Percentiles rank a stretch among this genome's conserved stretches.
Conservation (phyloP, 2,888 invertebrate species). For the Xestoiulus laeticollis region DNA sequence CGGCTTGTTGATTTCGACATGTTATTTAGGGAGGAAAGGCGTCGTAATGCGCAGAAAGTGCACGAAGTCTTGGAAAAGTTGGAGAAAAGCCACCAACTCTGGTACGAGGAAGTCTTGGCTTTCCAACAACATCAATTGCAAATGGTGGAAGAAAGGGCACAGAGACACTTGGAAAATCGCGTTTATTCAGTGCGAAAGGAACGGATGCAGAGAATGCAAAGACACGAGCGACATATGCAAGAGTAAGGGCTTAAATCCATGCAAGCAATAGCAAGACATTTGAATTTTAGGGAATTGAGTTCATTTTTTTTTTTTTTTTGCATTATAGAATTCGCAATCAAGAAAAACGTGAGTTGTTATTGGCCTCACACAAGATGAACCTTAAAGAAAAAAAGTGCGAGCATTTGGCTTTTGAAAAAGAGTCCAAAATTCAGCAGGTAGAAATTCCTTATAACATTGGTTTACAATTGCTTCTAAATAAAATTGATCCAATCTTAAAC, state of each 20-base stretch:
- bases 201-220: constrained; percentile 30
- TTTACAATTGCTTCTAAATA: no score
- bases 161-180: neutral
- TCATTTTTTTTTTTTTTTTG: neutral
- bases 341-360: constrained; percentile 49
- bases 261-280: neutral
- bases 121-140: neutral
- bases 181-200: constrained; percentile 48
- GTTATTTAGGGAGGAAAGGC: neutral
- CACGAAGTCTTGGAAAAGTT: neutral
- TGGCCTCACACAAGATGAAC: constrained; percentile 41
- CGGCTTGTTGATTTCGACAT: neutral
- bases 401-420: constrained; percentile 49
- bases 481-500: neutral
- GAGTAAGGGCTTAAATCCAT: constrained; percentile 39
- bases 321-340: constrained; percentile 50
- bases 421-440: constrained; percentile 53
- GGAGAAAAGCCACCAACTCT: neutral
- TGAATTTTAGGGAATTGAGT: neutral
- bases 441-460: neutral
- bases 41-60: neutral
- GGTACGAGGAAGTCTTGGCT: neutral
- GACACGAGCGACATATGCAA: constrained; percentile 52
- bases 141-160: constrained; percentile 42
- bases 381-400: constrained; percentile 52